Evolutionary conservation across 2,113 vertebrate genomes (phyloP).

Genomic region (Hippolais icterina): DNA sequence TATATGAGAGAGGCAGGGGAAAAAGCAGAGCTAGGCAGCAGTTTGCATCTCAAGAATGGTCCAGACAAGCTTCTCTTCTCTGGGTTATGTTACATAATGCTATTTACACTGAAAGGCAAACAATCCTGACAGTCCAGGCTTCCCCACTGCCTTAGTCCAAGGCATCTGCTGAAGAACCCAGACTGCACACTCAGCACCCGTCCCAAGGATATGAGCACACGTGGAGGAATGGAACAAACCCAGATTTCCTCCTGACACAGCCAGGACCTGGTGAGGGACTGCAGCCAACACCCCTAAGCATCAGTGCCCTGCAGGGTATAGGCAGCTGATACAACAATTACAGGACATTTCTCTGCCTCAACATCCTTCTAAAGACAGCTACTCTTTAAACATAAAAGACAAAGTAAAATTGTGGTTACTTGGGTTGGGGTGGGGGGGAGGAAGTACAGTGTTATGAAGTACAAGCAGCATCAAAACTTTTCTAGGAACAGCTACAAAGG

Average conservation of each 20-base stretch:
- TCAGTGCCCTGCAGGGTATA: background rate
- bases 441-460: background rate
- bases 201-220: background rate
- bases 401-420: background rate
- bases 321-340: background rate
- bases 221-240: background rate
- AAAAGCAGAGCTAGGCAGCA: background rate
- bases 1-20: rapidly evolving
- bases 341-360: background rate
- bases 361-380: background rate
- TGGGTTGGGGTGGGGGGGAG: no score
- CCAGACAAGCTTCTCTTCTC: background rate
- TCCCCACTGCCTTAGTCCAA: background rate
- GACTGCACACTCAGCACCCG: background rate
- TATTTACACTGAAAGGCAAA: background rate
- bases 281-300: background rate
- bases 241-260: background rate
- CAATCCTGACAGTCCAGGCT: background rate
- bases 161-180: background rate
- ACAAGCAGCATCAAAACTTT: background rate
- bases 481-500: background rate
- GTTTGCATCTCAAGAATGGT: background rate
- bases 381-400: background rate
- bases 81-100: background rate
- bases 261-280: background rate